phyloP scores from a whole-genome alignment of 2,113 vertebrate species.

The Nothocercus nigrocapillus region DNA sequence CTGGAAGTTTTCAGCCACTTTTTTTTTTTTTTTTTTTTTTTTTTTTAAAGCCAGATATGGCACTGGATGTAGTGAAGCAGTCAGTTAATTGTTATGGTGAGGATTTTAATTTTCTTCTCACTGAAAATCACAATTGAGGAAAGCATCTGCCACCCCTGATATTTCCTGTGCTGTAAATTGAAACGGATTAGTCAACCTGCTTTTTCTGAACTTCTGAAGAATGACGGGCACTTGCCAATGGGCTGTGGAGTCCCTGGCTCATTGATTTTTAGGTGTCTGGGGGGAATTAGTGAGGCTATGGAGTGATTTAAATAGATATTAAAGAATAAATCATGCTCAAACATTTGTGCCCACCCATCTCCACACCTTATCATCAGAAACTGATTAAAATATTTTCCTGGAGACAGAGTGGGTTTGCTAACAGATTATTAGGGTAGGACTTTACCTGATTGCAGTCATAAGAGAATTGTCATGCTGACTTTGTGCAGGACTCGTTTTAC shows the following conservation, averaged over 20 bases:
- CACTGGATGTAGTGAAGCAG: constrained; percentile 63
- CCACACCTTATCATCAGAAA: background rate
- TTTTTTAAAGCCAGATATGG: background rate
- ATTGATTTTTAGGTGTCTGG: constrained; percentile 62
- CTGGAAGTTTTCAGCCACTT: background rate
- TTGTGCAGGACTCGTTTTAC: background rate
- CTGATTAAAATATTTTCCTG: background rate
- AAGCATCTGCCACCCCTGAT: constrained; percentile 67
- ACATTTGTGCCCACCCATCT: background rate
- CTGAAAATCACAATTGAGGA: constrained; percentile 69
- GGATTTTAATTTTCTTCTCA: constrained; percentile 74
- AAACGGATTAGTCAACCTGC: constrained; percentile 71
- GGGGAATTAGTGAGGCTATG: constrained; percentile 3
- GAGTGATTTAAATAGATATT: constrained; percentile 53
- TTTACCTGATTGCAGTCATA: background rate
- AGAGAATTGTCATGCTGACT: background rate
- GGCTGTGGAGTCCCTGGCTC: constrained; percentile 44
- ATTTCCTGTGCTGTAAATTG: constrained; percentile 74
- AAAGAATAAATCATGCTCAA: constrained; percentile 31
- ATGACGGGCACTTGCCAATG: constrained; percentile 51
- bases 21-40: background rate
- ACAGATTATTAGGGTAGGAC: background rate
- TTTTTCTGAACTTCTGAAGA: constrained; percentile 59
- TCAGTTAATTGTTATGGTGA: constrained; percentile 73
- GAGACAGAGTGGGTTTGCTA: background rate